Base-by-base conservation (phyloP, 2,888 invertebrate species). In the Leptinotarsa peninsularis region DNA sequence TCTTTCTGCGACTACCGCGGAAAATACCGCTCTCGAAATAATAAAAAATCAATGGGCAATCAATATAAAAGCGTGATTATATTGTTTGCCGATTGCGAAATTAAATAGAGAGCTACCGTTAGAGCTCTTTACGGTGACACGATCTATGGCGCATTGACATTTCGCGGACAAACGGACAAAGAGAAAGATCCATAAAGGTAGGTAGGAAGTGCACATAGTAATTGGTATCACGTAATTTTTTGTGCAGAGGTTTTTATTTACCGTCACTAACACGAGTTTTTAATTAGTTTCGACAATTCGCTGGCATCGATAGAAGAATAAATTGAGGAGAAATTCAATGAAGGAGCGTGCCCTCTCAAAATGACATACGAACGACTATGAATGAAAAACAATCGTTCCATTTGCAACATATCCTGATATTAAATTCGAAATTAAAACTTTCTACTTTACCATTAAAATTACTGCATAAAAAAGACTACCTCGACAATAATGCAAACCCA, bases 41-140 rank as follows among this genome's bases (percentile, higher is more conserved):
- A 63, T 17, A 63, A 63, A 63, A 33, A n/a, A 43, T 63, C 60
- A 15, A 63, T n/a, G 63, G 33, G 63, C 43, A 43, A 43, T 58
- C 58, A 58, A 58, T 58, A 58, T n/a, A n/a, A 58, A 23, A 58
- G n/a, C 58, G 58, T 58, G 52, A 17, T 58, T 43, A 63, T 43
- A 63, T 63, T 63, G 63, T 63, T 63, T 33, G 43, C 63, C 63
- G n/a, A 63, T 63, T 63, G 63, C 43, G 33, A 63, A 63, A 43
- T 63, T 10, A 18, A 63, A 63, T 63, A 63, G 43, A 43, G 43
- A 63, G 63, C 63, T 63, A 63, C 63, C 63, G 63, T 63, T 63
- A 15, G 43, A 63, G 3, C 63, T 63, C 10, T 58, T 58, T 23
- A 58, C 21, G n/a, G 43, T n/a, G 63, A 33, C 63, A 21, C 63